Base-by-base conservation (phyloP, 2,888 invertebrate species). In the Lacanobia oleracea region DNA sequence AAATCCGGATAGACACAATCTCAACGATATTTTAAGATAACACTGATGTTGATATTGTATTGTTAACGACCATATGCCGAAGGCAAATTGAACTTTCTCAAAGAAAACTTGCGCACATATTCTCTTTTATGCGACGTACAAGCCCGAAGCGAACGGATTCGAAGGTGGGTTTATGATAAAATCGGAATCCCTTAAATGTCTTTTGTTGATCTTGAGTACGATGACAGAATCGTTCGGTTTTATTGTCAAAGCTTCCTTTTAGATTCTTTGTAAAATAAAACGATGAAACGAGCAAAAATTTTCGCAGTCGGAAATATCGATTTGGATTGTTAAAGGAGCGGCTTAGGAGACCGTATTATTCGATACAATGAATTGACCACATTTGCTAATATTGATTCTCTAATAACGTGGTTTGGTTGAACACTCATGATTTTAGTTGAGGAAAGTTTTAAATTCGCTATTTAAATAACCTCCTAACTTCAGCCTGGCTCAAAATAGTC, bases 111-210 rank as follows among this genome's bases (percentile, higher is more conserved):
- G 60, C 43, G 56, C 72, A 77, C 77, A 85, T 79, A 83, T 85
- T 82, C 77, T 61, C 77, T 76, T 86, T 84, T 85, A 72, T 79
- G 63, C 45, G 59, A 72, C 53, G 63, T 62, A 61, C 72, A 21
- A 66, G 72, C 79, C 86, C 74, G 62, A 61, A 76, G 84, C 81
- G 63, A 16, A 50, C 40, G 65, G 65, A 77, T 72, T 66, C 63
- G 53, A 71, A 84, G 79, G 86, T 85, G 61, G 73, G 67, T 72
- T 79, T 79, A 86, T 86, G 77, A 73, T 81, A 79, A 81, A 83
- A 83, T 79, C 66, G 50, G 72, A 81, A 86, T 81, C 81, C 66
- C 69, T 79, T 81, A 83, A 83, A 78, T 81, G 77, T 77, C 72
- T 85, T 83, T 83, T 83, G 74, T 75, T 75, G 79, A 83, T 79